Base-by-base conservation (phyloP, 2,113 vertebrate species). In the Thamnaconus septentrionalis region DNA sequence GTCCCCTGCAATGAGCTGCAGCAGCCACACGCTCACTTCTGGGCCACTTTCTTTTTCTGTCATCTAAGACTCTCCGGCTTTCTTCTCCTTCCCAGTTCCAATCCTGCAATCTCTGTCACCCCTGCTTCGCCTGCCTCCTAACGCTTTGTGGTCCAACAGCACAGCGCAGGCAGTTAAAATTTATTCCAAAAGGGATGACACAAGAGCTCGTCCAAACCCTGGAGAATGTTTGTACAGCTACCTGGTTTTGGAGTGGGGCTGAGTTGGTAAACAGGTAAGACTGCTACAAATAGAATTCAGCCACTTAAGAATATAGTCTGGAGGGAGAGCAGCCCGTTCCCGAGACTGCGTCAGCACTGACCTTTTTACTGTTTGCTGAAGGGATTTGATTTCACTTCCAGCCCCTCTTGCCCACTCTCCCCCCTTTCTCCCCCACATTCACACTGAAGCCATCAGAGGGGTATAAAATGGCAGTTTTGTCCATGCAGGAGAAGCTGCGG, bases 291-390 rank as follows among this genome's bases (percentile, higher is more conserved):
- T 92, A 91, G 88, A 82, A 85, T 67, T 67, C 67, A 57, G 64
- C 69, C 71, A 84, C 86, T 88, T 87, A 88, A 85, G 79, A 80
- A 85, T 87, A 85, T 73, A 72, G 89, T 87, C 76, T 79, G 76
- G 59, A 81, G 73, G 81, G 85, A 86, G 73, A 69, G 61, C 79
- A 18, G 69, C 64, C 78, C 75, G 78, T 65, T 73, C 85, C 72
- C 62, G 11, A 52, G 69, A 73, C 71, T 87, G 87, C 92, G 90
- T 93, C 92, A 93, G 90, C 85, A 82, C 85, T 90, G 90, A 91
- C 86, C 88, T 89, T 90, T 91, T 85, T 89, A 69, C 85, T 93
- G 91, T 92, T 92, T 92, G 81, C 85, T 86, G 10, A 92, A 89
- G 81, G 87, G 87, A 88, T 92, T 88, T 87, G 67, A 87, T 91